Conservation (phyloP, 2,113 vertebrate genomes). For the Antechinus stuartii region DNA sequence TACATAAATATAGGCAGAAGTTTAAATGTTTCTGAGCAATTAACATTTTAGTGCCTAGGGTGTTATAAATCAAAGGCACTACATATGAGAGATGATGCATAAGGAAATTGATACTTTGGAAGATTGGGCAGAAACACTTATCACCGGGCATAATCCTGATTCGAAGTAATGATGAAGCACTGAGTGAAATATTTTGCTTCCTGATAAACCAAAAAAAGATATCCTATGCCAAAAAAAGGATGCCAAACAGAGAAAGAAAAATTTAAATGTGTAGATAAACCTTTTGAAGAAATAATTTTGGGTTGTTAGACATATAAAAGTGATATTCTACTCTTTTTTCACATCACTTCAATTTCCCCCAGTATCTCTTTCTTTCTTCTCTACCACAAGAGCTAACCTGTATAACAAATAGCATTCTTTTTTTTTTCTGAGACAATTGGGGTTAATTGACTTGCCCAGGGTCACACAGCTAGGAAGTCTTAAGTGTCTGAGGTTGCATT, state of each 20-base stretch:
- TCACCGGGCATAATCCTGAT: constrained; percentile 41
- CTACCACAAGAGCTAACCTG: neutral
- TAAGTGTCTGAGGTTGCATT: too few relatives aligned
- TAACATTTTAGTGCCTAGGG: constrained; percentile 25
- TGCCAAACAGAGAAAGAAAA: constrained; percentile 4
- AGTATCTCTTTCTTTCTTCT: neutral
- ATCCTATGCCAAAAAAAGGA: neutral
- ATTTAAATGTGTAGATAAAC: neutral
- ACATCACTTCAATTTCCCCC: neutral
- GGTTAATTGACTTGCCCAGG: too few relatives aligned
- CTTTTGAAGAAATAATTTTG: neutral
- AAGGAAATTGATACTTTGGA: constrained; percentile 50
- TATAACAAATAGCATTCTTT: neutral
- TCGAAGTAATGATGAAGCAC: neutral
- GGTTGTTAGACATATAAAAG: neutral
- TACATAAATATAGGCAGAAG: neutral
- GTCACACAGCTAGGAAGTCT: too few relatives aligned
- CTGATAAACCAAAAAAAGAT: constrained; percentile 23
- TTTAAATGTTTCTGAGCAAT: constrained; percentile 50
- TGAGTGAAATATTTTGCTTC: constrained; percentile 49
- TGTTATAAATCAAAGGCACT: constrained; percentile 42
- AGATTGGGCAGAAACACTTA: constrained; percentile 45
- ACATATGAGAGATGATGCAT: constrained; percentile 17
- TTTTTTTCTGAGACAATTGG: too few relatives aligned
- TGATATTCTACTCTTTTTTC: neutral